Base-by-base conservation (phyloP, 2,113 vertebrate genomes). In the Lasiurus cinereus region DNA sequence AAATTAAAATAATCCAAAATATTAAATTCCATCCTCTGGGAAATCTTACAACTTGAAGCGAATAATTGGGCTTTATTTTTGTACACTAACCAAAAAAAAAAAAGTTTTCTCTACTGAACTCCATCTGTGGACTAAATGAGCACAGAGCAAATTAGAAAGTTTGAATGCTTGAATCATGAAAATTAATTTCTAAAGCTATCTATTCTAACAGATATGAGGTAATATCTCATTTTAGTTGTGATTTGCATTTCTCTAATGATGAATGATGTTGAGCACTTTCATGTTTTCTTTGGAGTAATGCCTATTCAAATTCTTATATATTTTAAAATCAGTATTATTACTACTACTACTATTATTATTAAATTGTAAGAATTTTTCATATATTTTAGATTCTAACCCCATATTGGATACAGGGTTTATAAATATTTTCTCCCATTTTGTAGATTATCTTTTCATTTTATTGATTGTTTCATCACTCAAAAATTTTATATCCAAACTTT, bases 11-110 rank as follows among this genome's bases (percentile, higher is more conserved):
- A 88, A 70, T 69, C 24, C 16, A 59, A 69, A 94, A 83, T 31
- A 90, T 54, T 90, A 74, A 83, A 92, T 76, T 90, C 15, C 22
- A 64, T 70, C 19, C 84, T 14, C 31, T 50, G n/a, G 21, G 5
- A 16, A 82, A 48, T 33, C 6, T 64, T 89, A 67, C 24, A 90
- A 48, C 1, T 87, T 70, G 27, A 94, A 92, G 10, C 13, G 48
- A 66, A 54, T 89, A 83, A 82, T 80, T n/a, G 67, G 24, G 29
- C n/a, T 94, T 94, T 91, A 70, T 69, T 93, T 54, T 59, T 85
- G 50, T 80, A 76, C 14, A 27, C 31, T 88, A 72, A 88, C 31
- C 52, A 54, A 54, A 54, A 27, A 33, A 27, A 72, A 69, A 36
- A 74, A 56, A 24, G 5, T n/a, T 93, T 80, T 88, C 33, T 56